These are phyloP conservation scores for Brachionus plicatilis DNA, from an alignment of 1,140 invertebrate genomes.

Conservation along the genomic window DNA sequence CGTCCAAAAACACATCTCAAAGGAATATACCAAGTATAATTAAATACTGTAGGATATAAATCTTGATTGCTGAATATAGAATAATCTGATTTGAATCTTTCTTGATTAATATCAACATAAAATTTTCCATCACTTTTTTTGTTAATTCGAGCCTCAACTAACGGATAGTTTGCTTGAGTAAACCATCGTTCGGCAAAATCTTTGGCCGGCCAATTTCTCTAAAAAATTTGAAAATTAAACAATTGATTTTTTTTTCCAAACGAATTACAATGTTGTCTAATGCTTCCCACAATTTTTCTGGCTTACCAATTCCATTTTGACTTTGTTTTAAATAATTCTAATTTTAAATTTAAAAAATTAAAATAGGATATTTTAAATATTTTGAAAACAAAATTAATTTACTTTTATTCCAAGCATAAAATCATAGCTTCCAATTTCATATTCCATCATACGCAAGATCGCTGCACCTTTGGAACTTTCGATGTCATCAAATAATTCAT, in stretches of 20 bases:
- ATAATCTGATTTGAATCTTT: conserved; percentile 27
- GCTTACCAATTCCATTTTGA: conserved; percentile 22
- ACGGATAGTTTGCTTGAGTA: conserved; percentile 30
- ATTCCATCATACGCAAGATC: conserved; percentile 35
- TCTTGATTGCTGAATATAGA: conserved; percentile 2
- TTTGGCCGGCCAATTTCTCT: conserved; percentile 18
- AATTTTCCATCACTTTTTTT: conserved; percentile 7
- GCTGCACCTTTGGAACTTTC: conserved; percentile 34
- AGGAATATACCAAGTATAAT: conserved; percentile 36
- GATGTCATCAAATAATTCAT: conserved; percentile 33
- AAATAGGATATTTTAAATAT: no score
- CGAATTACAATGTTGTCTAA: conserved; percentile 9
- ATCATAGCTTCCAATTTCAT: conserved; percentile 18
- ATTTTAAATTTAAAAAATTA: not conserved
- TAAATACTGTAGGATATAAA: conserved; percentile 22
- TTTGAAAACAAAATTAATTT: not conserved
- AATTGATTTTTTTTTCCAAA: not conserved
- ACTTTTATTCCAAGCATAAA: conserved; percentile 17
- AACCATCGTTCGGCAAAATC: conserved; percentile 23
- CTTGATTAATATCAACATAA: conserved; percentile 1
- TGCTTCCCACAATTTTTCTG: conserved; percentile 1
- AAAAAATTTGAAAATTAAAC: not conserved
- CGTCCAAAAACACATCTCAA: conserved; percentile 23
- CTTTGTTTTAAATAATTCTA: conserved; percentile 34
- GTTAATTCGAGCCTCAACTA: not conserved